Conservation (phyloP, 2,113 vertebrate species). For the Myxocyprinus asiaticus region DNA sequence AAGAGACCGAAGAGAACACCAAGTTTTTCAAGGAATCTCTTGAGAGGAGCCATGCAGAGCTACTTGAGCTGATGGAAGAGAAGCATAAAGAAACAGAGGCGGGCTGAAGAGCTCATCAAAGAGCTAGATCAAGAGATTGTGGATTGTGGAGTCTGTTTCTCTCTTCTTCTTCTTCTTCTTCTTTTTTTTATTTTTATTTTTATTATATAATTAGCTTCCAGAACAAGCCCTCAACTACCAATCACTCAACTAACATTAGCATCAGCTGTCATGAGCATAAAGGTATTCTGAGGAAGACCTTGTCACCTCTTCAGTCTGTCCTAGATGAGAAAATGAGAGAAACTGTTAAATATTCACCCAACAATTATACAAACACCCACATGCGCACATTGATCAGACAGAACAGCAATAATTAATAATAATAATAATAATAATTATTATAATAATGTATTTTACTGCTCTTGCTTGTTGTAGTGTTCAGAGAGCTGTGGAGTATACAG, state of each 20-base stretch:
- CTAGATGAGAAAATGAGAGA: slow-evolving; percentile 22
- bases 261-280: not conserved
- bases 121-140: not conserved
- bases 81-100: not conserved
- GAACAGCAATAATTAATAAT: no score
- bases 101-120: not conserved
- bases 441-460: not conserved
- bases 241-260: not conserved
- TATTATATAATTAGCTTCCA: not conserved
- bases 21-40: not conserved
- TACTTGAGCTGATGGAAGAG: not conserved
- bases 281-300: not conserved
- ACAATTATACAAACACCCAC: not conserved
- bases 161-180: no score
- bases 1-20: slow-evolving; percentile 10
- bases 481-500: slow-evolving; percentile 18
- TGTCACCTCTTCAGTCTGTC: not conserved
- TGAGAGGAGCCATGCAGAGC: not conserved
- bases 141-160: not conserved
- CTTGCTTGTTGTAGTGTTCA: not conserved
- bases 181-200: no score
- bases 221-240: not conserved
- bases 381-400: not conserved
- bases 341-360: slow-evolving; percentile 10
- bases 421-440: not conserved